Percentiles rank a stretch among this genome's conserved stretches.
Evolutionary conservation across 2,888 invertebrate species (phyloP).

Genomic region (Caenorhabditis macrosperma): DNA sequence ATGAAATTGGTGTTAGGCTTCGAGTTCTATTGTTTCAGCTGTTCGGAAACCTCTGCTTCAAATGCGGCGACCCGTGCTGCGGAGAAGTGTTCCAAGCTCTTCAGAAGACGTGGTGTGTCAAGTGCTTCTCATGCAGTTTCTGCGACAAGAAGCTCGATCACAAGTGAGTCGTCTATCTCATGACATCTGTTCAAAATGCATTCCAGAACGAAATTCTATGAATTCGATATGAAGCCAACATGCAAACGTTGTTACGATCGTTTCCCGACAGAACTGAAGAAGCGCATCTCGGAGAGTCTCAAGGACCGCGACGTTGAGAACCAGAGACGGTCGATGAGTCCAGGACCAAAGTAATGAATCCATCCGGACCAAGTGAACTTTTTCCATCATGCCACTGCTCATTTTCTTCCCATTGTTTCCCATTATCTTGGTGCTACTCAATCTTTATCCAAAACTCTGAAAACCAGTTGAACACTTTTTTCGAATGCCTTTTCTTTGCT

Average conservation of each 20-base stretch:
- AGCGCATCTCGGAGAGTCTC: slow-evolving; percentile 84
- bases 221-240: slow-evolving; percentile 97
- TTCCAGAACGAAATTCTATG: slow-evolving; percentile 91
- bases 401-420: slow-evolving; percentile 41
- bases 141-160: slow-evolving; percentile 90
- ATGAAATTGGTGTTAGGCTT: not conserved
- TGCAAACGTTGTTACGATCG: slow-evolving; percentile 98
- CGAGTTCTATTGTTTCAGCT: slow-evolving; percentile 85
- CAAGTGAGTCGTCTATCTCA: slow-evolving; percentile 80
- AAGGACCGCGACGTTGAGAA: slow-evolving; percentile 72
- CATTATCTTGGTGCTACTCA: slow-evolving; percentile 49
- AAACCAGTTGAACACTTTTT: slow-evolving; percentile 2
- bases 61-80: slow-evolving; percentile 97
- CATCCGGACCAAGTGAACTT: not conserved
- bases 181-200: not conserved
- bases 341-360: slow-evolving; percentile 43
- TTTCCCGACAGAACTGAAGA: slow-evolving; percentile 93
- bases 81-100: slow-evolving; percentile 95
- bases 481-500: slow-evolving; percentile 16
- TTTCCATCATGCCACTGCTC: slow-evolving; percentile 40
- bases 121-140: slow-evolving; percentile 97
- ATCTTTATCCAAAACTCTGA: not conserved
- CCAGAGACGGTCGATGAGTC: slow-evolving; percentile 62
- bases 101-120: slow-evolving; percentile 99
- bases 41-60: slow-evolving; percentile 98